Evolutionary conservation across 2,888 invertebrate species (phyloP), one percentile per base, ranked within the genome.

Genomic region (Andrena fulva): DNA sequence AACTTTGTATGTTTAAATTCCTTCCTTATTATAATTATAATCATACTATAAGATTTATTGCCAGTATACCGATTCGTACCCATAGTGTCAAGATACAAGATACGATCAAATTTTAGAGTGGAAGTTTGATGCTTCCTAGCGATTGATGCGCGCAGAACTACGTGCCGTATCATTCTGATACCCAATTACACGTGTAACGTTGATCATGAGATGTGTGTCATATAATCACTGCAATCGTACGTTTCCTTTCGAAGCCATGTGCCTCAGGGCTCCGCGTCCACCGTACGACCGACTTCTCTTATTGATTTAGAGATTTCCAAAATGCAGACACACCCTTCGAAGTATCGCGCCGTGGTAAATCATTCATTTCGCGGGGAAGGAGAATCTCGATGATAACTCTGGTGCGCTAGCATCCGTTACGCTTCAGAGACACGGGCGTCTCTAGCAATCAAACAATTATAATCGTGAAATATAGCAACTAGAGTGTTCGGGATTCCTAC

Each of bases 221-320:
- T 48, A 56, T 73, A 84, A 84, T 84, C 52, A 83, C 84, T 27
- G 64, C 52, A 72, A 84, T 84, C 79, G 71, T 76, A 56, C 72
- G 71, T 68, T 84, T 84, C 84, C 84, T 75, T 67, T 69, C 33
- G 7, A 16, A 35, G 35, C 70, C 63, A 63, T 70, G 12, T 42
- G 12, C 35, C 52, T 56, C 52, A 12, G 42, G 20, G 35, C 42
- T 66, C 52, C n/a, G 33, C 16, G 10, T 20, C 5, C 29, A 6
- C 31, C 33, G 20, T 20, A 33, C n/a, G 16, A 10, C 16, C 2
- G 29, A 27, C 8, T 42, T 29, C 2, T 52, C 31, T 31, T 48
- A 56, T 7, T 48, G 56, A 71, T 31, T 35, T 29, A 20, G 3
- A 16, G 27, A 6, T 29, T 27, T 16, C 8, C 27, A 10, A 52